phyloP scores from a whole-genome alignment of 1,140 invertebrate genomes.

The Episyrphus balteatus region DNA sequence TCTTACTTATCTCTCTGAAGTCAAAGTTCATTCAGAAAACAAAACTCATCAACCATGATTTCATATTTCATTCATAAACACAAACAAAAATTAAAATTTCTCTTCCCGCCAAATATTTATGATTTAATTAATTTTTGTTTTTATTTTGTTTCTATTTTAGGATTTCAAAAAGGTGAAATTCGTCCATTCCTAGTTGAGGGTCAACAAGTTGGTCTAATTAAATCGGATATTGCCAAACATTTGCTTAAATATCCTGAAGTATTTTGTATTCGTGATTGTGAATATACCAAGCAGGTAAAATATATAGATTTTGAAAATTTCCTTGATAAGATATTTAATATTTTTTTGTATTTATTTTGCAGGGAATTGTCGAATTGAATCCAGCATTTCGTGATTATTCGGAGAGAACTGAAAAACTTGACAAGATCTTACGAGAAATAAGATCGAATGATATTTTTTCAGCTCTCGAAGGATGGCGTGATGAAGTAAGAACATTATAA shows the following conservation, averaged over 20 bases:
- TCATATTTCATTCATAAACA: too few species aligned
- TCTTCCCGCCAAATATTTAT: not conserved
- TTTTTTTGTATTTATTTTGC: not conserved
- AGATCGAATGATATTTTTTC: slow-evolving; percentile 47
- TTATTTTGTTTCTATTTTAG: slow-evolving; percentile 37
- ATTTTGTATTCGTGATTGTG: slow-evolving; percentile 36
- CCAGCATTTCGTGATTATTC: slow-evolving; percentile 72
- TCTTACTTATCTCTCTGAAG: too few species aligned
- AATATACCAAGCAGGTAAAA: slow-evolving; percentile 28
- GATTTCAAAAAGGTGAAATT: slow-evolving; percentile 61
- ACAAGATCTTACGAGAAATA: slow-evolving; percentile 64
- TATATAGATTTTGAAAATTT: not conserved
- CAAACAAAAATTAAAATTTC: not conserved
- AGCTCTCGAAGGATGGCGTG: slow-evolving; percentile 76
- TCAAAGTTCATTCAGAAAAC: too few species aligned
- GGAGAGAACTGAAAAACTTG: slow-evolving; percentile 66
- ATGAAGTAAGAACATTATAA: slow-evolving; percentile 52
- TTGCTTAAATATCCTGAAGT: slow-evolving; percentile 74
- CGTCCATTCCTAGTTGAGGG: slow-evolving; percentile 77
- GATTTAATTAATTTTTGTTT: slow-evolving; percentile 4
- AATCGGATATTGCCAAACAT: slow-evolving; percentile 67
- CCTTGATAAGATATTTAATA: not conserved
- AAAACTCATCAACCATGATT: too few species aligned
- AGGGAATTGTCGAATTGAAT: slow-evolving; percentile 59
- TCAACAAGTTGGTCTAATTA: slow-evolving; percentile 75